Evolutionary conservation across 2,888 invertebrate species (phyloP), one percentile per base, ranked within the genome.

Genomic region (Torymus tubicola): DNA sequence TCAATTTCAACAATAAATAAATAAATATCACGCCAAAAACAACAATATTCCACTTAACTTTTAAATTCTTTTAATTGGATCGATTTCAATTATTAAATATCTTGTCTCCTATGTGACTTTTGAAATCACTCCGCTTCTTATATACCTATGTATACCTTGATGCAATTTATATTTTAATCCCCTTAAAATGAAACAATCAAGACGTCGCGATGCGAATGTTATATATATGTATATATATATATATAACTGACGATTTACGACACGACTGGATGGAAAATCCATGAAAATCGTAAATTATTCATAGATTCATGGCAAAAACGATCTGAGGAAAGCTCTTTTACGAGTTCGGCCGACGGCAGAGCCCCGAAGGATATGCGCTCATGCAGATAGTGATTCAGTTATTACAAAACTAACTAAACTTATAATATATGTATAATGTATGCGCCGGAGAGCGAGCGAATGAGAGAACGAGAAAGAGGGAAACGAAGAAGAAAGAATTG

Each of bases 341-440:
- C 72, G 73, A 69, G 67, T 68, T 64, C 18, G 16, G 31, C 64
- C 50, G 71, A 73, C 60, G 79, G 31, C 76, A 73, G 76, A 79
- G 60, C 68, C 31, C 58, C 70, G 71, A 67, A 80, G 81, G 69
- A 85, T 81, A 82, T 72, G 83, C 83, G 55, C 67, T 83, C 81
- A 84, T 85, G 81, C 83, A 58, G 85, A 84, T 83, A 84, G 86
- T 88, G 84, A 84, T 88, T 88, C 86, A 89, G 86, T 88, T 58
- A 60, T 81, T 88, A 89, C 83, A 87, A 88, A 89, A 88, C 89
- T 89, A 90, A 89, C 89, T 89, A 90, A 90, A 89, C 89, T 90
- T 90, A 90, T 85, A 71, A 57, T n/a, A n/a, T 64, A 52, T 13
- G 18, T 31, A 31, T 31, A 31, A 31, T 31, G 31, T 31, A 31